Base-by-base conservation (phyloP, 2,113 vertebrate genomes). In the Prionailurus bengalensis region DNA sequence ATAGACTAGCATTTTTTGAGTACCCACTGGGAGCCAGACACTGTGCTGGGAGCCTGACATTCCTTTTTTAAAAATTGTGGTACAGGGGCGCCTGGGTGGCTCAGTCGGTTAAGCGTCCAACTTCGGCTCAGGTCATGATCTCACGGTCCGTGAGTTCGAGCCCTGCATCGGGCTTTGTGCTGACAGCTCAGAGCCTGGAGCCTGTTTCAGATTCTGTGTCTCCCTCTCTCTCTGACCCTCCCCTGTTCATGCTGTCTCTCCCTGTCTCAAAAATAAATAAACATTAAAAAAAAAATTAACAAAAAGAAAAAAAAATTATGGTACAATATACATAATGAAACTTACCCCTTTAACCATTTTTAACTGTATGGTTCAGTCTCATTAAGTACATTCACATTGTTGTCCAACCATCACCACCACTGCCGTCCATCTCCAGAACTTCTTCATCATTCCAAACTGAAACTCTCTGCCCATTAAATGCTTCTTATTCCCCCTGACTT, bases 301-400 rank as follows among this genome's bases (percentile, higher is more conserved):
- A 6, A 5, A 42, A 42, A 42, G 39, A 42, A 42, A 42, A 61
- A 36, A 83, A 61, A 61, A 53, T 87, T 61, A 33, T 76, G 58
- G 33, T 91, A 82, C 92, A 89, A 92, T 91, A 81, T 15, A 68
- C 7, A 58, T 78, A 94, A 51, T 42, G 76, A 65, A 82, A 65
- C 51, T 70, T 61, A 29, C 48, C 84, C 36, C 14, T 92, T n/a
- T 76, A 91, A 63, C 55, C 29, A 65, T 42, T 97, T 95, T 94
- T 80, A 45, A 66, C 19, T 68, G 11, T 66, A 19, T 4, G 33
- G 31, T 82, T 87, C 12, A 86, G 7, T 74, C 25, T 48, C 81
- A 8, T 80, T 80, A 51, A 87, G 48, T 83, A 36, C 42, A 55
- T 74, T 92, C 53, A 55, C n/a, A 36, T 31, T 88, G 21, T 74